These are phyloP conservation scores for Drosophila simulans DNA, from an alignment of 1,140 invertebrate species.

Conservation along the genomic window DNA sequence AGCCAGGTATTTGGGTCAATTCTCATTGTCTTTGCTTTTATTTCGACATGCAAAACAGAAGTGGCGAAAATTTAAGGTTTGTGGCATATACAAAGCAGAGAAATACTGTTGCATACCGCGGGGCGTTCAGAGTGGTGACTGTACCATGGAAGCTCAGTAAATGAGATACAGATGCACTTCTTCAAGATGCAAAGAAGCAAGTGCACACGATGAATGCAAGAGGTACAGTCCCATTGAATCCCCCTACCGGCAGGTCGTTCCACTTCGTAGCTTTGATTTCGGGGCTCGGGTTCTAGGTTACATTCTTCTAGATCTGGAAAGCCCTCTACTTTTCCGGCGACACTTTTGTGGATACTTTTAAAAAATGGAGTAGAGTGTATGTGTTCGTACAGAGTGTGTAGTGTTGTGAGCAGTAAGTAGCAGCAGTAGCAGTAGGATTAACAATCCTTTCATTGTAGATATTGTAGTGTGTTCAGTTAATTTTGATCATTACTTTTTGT, in stretches of 20 bases:
- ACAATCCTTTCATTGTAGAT: too few relatives aligned
- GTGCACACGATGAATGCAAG: slow-evolving; percentile 42
- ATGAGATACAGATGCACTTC: slow-evolving; percentile 24
- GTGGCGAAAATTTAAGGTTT: slow-evolving; percentile 62
- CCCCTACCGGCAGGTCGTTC: background rate
- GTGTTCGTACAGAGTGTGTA: too few relatives aligned
- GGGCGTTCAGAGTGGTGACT: slow-evolving; percentile 14
- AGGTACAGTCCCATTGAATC: background rate
- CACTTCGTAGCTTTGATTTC: background rate
- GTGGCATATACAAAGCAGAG: background rate
- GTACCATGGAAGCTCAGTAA: background rate
- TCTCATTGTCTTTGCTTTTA: slow-evolving; percentile 39
- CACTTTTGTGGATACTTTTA: background rate
- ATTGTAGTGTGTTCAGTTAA: too few relatives aligned
- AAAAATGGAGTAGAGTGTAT: background rate
- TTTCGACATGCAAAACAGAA: slow-evolving; percentile 70
- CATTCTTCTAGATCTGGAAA: background rate
- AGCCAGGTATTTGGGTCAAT: slow-evolving; percentile 74
- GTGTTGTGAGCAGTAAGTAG: too few relatives aligned
- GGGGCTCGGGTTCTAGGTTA: background rate
- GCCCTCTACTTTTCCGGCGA: background rate
- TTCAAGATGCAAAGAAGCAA: slow-evolving; percentile 20
- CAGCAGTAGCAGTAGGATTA: too few relatives aligned
- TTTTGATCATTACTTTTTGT: too few relatives aligned
- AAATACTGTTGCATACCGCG: slow-evolving; percentile 51